phyloP scores from a whole-genome alignment of 2,113 vertebrate species.

The Corythornis madagascariensis region DNA sequence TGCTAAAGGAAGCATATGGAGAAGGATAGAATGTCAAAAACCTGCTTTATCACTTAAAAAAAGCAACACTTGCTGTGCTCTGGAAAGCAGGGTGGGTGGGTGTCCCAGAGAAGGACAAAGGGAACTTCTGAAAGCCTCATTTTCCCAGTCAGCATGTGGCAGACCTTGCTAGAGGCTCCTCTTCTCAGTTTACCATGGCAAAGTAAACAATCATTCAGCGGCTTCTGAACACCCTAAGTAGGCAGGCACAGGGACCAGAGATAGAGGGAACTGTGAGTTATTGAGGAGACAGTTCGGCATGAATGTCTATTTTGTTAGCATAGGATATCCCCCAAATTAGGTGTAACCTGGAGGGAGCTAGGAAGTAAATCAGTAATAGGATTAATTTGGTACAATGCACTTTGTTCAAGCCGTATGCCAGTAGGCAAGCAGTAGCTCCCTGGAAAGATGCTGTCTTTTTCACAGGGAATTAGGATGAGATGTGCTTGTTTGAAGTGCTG shows the following conservation, averaged over 20 bases:
- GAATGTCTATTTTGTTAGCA: background rate
- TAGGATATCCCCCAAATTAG: background rate
- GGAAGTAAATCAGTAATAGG: background rate
- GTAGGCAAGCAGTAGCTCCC: background rate
- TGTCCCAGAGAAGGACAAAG: background rate
- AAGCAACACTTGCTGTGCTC: background rate
- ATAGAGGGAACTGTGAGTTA: background rate
- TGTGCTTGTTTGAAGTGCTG: background rate
- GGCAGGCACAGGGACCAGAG: background rate
- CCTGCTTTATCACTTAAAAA: background rate
- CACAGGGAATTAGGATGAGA: background rate
- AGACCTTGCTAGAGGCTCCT: conserved; percentile 28
- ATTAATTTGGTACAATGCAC: background rate
- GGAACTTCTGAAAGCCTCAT: conserved; percentile 25
- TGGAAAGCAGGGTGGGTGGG: background rate
- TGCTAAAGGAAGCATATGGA: background rate
- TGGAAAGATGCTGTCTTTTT: background rate
- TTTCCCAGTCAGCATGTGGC: conserved; percentile 52
- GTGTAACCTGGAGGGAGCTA: background rate
- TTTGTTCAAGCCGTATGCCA: background rate
- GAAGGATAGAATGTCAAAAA: conserved; percentile 8
- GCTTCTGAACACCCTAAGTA: background rate
- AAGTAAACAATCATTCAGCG: conserved; percentile 15
- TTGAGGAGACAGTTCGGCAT: background rate
- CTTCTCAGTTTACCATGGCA: conserved; percentile 39